Conservation (phyloP, 1,140 invertebrate genomes). For the Drosophila suzukii region DNA sequence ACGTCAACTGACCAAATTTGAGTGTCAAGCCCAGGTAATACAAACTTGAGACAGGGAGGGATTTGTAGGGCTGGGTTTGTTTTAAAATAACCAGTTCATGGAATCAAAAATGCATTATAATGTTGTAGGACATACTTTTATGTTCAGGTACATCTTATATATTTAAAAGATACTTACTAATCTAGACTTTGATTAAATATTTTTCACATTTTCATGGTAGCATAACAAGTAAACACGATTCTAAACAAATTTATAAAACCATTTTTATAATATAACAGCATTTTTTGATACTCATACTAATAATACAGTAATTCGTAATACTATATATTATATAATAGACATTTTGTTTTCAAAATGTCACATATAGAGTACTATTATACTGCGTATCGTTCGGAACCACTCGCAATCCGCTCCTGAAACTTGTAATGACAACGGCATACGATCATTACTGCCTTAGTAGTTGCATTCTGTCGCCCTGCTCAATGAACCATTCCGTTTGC, state of each 20-base stretch:
- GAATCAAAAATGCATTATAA: too few species aligned
- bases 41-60: conserved; percentile 30
- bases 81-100: too few species aligned
- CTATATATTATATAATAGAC: too few species aligned
- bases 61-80: neutral
- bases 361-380: too few species aligned
- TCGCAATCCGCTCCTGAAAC: conserved; percentile 34
- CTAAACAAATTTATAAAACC: too few species aligned
- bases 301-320: too few species aligned
- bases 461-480: conserved; percentile 57
- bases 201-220: too few species aligned
- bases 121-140: too few species aligned
- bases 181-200: neutral
- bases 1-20: conserved; percentile 58
- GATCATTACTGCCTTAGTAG: conserved; percentile 54
- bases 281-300: too few species aligned
- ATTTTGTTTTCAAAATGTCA: too few species aligned
- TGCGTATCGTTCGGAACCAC: neutral
- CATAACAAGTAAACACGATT: too few species aligned
- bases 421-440: conserved; percentile 48
- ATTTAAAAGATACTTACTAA: neutral
- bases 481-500: conserved; percentile 65
- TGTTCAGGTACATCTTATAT: neutral
- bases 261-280: too few species aligned
- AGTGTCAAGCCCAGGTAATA: conserved; percentile 43